phyloP scores from a whole-genome alignment of 2,797 vertebrate species.

The Myotis vivesi region DNA sequence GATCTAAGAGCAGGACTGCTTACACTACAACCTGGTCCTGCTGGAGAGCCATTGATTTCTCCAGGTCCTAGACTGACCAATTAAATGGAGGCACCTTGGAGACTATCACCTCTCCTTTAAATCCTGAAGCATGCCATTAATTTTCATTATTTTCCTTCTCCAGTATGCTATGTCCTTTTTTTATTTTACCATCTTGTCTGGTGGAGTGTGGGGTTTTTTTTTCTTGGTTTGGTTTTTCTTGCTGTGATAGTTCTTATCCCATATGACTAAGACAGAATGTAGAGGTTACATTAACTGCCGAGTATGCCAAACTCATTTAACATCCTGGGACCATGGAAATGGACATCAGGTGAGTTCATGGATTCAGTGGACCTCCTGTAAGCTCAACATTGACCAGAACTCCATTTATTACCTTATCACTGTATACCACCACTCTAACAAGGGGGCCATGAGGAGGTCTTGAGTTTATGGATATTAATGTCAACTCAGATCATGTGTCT shows the following conservation, averaged over 20 bases:
- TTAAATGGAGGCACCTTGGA: background rate
- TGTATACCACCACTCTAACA: background rate
- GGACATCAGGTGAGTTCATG: background rate
- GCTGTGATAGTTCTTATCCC: background rate
- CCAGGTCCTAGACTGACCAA: background rate
- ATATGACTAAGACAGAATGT: background rate
- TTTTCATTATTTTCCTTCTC: background rate
- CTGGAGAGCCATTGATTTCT: background rate
- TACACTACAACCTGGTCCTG: background rate
- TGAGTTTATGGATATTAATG: background rate
- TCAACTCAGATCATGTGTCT: background rate
- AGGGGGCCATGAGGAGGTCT: background rate
- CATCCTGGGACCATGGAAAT: background rate
- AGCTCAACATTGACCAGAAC: background rate
- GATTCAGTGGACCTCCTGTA: background rate
- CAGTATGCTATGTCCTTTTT: background rate
- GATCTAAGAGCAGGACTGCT: background rate
- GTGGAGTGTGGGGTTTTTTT: background rate
- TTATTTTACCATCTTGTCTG: background rate
- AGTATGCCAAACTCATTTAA: conserved; percentile 12
- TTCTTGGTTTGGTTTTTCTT: background rate
- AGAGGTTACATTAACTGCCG: background rate
- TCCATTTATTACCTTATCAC: background rate
- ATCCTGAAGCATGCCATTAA: background rate
- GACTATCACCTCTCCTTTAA: background rate